A percentile compares a stretch with the other conserved stretches of the same genome.
phyloP scores from a whole-genome alignment of 2,888 invertebrate species.

The Leptinotarsa rubiginosa region DNA sequence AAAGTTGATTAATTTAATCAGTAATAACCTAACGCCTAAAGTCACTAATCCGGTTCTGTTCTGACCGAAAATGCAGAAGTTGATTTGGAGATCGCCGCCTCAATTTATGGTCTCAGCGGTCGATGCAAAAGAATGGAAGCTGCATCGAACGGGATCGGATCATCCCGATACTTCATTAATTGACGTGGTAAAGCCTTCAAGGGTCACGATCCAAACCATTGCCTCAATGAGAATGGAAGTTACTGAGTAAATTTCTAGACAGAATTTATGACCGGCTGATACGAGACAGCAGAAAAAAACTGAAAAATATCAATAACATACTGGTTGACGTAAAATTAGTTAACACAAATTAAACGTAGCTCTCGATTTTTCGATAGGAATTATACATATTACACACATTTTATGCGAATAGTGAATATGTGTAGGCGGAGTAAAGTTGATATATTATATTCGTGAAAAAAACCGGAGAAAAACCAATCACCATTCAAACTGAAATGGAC shows the following conservation, averaged over 20 bases:
- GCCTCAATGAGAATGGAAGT: slow-evolving; percentile 3
- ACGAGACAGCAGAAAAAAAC: background rate
- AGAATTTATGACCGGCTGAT: background rate
- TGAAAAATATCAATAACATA: background rate
- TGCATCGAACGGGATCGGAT: slow-evolving; percentile 32
- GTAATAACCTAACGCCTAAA: background rate
- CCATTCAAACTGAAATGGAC: no score
- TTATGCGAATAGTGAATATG: no score
- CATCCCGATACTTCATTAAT: slow-evolving; percentile 40
- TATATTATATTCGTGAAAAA: no score
- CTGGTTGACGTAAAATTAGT: no score
- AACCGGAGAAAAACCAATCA: no score
- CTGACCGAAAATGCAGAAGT: slow-evolving; percentile 48
- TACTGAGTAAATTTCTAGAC: background rate
- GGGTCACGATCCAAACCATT: slow-evolving; percentile 9
- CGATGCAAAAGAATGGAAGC: slow-evolving; percentile 34
- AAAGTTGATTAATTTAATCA: no score
- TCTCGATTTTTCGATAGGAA: no score
- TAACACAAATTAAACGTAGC: no score
- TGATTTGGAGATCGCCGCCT: slow-evolving; percentile 44
- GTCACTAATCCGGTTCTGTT: background rate
- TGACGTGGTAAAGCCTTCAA: slow-evolving; percentile 35
- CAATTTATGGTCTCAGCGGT: slow-evolving; percentile 41
- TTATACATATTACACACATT: no score
- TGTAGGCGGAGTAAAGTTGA: no score